Evolutionary conservation across 2,797 vertebrate genomes (phyloP).

Genomic region (Acanthurus lineatus): DNA sequence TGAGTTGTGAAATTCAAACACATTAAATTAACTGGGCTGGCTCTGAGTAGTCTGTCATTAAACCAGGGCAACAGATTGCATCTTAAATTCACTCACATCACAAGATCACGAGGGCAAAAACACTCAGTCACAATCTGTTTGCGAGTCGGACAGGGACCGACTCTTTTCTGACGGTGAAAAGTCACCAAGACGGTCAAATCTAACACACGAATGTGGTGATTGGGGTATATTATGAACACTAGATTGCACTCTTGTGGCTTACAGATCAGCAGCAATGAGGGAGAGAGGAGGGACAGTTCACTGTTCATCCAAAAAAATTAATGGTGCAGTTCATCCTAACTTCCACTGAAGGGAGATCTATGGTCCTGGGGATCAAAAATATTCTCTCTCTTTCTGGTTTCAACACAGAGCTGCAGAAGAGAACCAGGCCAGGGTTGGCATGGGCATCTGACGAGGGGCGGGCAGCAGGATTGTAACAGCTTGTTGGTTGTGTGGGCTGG

Average conservation of each 20-base stretch:
- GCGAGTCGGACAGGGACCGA: constrained; percentile 68
- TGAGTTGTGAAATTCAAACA: constrained; percentile 59
- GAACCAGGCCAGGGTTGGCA: constrained; percentile 57
- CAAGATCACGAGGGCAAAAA: constrained; percentile 71
- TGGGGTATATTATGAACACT: constrained; percentile 14
- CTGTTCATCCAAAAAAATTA: constrained; percentile 68
- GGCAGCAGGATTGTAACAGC: constrained; percentile 66
- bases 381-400: constrained; percentile 45
- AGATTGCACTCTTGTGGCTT: constrained; percentile 44
- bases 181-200: constrained; percentile 49
- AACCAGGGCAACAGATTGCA: constrained; percentile 70
- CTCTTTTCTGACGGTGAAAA: constrained; percentile 79
- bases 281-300: constrained; percentile 26
- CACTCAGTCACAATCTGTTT: constrained; percentile 71
- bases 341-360: constrained; percentile 62
- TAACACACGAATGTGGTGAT: constrained; percentile 26
- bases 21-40: constrained; percentile 60
- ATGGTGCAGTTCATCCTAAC: constrained; percentile 64
- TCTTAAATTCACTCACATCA: constrained; percentile 73
- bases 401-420: constrained; percentile 53
- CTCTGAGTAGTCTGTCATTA: constrained; percentile 60
- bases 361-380: constrained; percentile 41
- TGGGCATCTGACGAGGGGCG: constrained; percentile 51
- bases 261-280: constrained; percentile 33
- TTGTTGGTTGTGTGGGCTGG: constrained; percentile 68